Base-by-base conservation (phyloP, 2,888 invertebrate genomes). In the Chaitophorus viminalis region DNA sequence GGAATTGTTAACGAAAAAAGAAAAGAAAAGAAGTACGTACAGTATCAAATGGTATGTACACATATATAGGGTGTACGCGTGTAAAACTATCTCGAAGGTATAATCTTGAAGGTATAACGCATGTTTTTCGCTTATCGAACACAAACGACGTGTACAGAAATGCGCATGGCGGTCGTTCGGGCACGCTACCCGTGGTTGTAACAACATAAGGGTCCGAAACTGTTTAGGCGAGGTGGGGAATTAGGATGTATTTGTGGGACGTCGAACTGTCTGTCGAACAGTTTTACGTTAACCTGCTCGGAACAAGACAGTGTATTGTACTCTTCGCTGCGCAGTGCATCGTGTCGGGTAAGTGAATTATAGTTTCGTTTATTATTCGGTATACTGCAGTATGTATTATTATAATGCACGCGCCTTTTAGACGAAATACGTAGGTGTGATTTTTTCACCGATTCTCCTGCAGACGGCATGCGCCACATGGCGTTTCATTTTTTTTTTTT, bases 221-320 rank as follows among this genome's bases (percentile, higher is more conserved):
- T 17, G 25, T 77, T 39, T 17, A 25, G 76, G 33, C 77, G 76
- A 72, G 78, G 86, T 86, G 86, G 86, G 86, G 86, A 76, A 84
- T 85, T 54, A 65, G 70, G 78, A 78, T 54, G 72, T 82, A 33
- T 14, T 36, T 9, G n/a, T n/a, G 65, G 77, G 85, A 76, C 85
- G 85, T 85, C 84, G 70, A 77, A 52, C 78, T 77, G 78, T 77
- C 85, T 78, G 77, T 77, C 70, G 70, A 70, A 86, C 86, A 86
- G 86, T 86, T 86, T 52, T 79, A 78, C 52, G 77, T 36, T 72
- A 54, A 86, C 86, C 86, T 78, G 78, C 78, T 52, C 72, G 33
- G 52, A 21, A 78, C 85, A 52, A 85, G 77, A 79, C 78, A 54
- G 75, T n/a, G n/a, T 46, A 46, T 46, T 39, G 18, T 46, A 52